phyloP scores from a whole-genome alignment of 1,140 invertebrate genomes.

The Drosophila ironensis region DNA sequence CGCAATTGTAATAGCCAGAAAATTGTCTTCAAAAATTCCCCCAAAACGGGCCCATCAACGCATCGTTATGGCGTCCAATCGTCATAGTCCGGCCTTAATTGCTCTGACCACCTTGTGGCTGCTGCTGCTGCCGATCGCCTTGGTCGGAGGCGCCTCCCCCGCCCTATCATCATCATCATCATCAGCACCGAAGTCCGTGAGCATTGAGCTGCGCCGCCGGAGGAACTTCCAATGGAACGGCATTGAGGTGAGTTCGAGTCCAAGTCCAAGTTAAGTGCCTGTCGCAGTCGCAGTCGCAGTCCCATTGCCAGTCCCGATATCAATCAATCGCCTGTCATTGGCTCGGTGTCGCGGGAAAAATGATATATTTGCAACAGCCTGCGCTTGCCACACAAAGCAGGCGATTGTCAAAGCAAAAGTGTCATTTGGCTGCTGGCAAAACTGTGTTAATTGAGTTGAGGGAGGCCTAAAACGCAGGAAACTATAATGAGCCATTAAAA shows the following conservation, averaged over 20 bases:
- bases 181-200: constrained; percentile 17
- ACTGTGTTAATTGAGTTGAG: no score
- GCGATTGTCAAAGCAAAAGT: no score
- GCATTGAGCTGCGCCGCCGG: constrained; percentile 68
- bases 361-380: constrained; percentile 2
- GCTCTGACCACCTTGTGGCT: constrained; percentile 53
- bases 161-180: background rate
- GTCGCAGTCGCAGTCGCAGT: constrained; percentile 5
- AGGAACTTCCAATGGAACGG: constrained; percentile 64
- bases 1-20: constrained; percentile 35
- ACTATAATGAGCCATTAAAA: no score
- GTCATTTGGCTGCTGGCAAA: no score
- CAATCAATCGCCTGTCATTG: constrained; percentile 13
- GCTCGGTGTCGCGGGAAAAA: constrained; percentile 3
- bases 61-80: constrained; percentile 51
- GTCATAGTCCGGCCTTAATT: constrained; percentile 56
- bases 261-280: constrained; percentile 16
- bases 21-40: constrained; percentile 10
- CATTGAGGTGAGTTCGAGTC: constrained; percentile 64
- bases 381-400: no score
- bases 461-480: no score
- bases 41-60: constrained; percentile 36
- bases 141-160: background rate
- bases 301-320: no score
- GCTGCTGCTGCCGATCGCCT: constrained; percentile 35